Evolutionary conservation across 2,888 invertebrate genomes (phyloP), one percentile per base, ranked within the genome.

Genomic region (Cinara cedri): DNA sequence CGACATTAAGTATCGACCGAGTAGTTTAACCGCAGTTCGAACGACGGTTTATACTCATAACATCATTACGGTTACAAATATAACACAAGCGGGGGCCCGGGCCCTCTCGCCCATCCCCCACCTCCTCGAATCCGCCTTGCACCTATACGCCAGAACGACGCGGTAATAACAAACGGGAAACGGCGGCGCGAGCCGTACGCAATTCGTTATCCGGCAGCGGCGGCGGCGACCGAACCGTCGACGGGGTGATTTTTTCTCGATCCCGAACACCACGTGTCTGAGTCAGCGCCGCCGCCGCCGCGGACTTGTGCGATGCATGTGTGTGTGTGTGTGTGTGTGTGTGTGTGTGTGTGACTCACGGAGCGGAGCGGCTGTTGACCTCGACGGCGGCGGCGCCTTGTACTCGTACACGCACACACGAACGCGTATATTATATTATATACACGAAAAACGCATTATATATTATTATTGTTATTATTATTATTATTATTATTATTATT

Each of bases 341-440:
- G 8, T 10, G 60, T 42, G 70, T 16, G 49, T 13, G 66, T 63
- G 72, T 74, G 74, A 74, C 74, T 63, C 74, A 74, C 74, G n/a
- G 74, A 63, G 42, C 74, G 21, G n/a, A 62, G 66, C 46, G 76
- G 55, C 57, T 70, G 46, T 70, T 78, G 68, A 78, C 76, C 76
- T 49, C 76, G 68, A 21, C 68, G 76, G 26, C 65, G 63, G 44
- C 65, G 66, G 19, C 68, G 26, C 46, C 57, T 42, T 60, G 44
- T 16, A 44, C 19, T n/a, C 21, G 54, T 14, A 71, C 10, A 21
- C 21, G 24, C 44, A 42, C 34, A 65, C 46, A 19, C 49, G n/a
- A 54, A n/a, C 19, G 44, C 26, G 34, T n/a, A 62, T 19, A 14
- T 54, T 9, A 24, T 65, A 65, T 70, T 68, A 63, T 63, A 8